Conservation (phyloP, 2,113 vertebrate genomes). For the Rhombomys opimus region DNA sequence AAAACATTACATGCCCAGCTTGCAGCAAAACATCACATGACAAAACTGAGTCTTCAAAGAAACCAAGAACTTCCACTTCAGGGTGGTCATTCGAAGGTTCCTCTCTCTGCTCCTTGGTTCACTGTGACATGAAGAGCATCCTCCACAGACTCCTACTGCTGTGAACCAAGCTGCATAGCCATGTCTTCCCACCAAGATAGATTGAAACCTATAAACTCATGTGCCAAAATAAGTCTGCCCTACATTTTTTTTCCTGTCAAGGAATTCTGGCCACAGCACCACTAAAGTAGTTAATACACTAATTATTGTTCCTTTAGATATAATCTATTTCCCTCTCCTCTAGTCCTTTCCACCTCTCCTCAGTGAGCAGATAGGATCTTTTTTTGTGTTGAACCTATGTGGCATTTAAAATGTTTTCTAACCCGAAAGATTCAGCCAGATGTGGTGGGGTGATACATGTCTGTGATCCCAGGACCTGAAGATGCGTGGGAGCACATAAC, state of each 20-base stretch:
- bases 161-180: not conserved
- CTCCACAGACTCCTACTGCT: not conserved
- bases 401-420: not conserved
- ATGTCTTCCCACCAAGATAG: not conserved
- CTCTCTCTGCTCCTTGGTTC: not conserved
- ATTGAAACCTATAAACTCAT: not conserved
- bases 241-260: not conserved
- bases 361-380: not conserved
- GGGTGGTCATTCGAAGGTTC: not conserved
- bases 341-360: not conserved
- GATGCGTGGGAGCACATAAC: not conserved
- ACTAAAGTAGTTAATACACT: not conserved
- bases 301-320: not conserved
- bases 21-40: no score
- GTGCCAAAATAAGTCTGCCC: not conserved
- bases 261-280: not conserved
- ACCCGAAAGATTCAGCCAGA: not conserved
- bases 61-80: no score
- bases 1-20: no score
- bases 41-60: no score
- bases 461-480: not conserved
- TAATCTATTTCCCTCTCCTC: not conserved
- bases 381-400: conserved; percentile 1
- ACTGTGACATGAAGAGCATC: not conserved
- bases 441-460: not conserved